Conservation (phyloP, 2,797 vertebrate species). For the Ctenopoma multispine region DNA sequence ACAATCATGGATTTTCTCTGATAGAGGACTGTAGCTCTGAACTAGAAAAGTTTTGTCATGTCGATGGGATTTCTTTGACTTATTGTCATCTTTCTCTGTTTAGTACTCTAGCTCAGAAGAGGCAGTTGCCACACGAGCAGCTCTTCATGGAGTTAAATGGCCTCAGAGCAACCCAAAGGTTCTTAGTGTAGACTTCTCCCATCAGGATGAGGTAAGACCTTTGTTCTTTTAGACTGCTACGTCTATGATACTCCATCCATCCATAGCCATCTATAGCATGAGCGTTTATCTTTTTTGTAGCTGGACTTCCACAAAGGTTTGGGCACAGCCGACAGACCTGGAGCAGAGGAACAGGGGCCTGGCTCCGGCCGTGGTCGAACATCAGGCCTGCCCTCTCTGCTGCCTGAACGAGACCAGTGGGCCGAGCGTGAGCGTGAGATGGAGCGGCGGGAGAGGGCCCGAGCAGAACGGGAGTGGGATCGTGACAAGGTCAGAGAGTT, state of each 20-base stretch:
- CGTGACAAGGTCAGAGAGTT: constrained; percentile 91
- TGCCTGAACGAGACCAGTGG: constrained; percentile 90
- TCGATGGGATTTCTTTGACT: neutral
- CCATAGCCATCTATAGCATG: constrained; percentile 3
- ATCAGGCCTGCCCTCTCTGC: constrained; percentile 69
- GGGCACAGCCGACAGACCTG: constrained; percentile 71
- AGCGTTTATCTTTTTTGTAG: constrained; percentile 68
- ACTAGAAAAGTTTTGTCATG: neutral
- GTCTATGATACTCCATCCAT: neutral
- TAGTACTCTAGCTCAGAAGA: constrained; percentile 91
- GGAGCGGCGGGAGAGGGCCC: constrained; percentile 89
- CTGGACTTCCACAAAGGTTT: constrained; percentile 92
- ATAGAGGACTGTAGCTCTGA: neutral
- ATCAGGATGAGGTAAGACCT: constrained; percentile 89
- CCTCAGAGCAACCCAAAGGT: constrained; percentile 95
- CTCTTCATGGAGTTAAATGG: constrained; percentile 94
- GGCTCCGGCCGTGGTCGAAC: constrained; percentile 75
- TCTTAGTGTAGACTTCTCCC: constrained; percentile 91
- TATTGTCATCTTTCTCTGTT: neutral
- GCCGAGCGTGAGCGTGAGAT: constrained; percentile 92
- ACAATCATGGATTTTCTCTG: neutral
- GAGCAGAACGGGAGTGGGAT: constrained; percentile 93
- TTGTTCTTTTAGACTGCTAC: neutral
- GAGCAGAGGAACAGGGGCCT: constrained; percentile 68
- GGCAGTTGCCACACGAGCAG: constrained; percentile 87